Evolutionary conservation across 2,113 vertebrate species (phyloP), one percentile per base, ranked within the genome.

Genomic region (Cheilinus undulatus): DNA sequence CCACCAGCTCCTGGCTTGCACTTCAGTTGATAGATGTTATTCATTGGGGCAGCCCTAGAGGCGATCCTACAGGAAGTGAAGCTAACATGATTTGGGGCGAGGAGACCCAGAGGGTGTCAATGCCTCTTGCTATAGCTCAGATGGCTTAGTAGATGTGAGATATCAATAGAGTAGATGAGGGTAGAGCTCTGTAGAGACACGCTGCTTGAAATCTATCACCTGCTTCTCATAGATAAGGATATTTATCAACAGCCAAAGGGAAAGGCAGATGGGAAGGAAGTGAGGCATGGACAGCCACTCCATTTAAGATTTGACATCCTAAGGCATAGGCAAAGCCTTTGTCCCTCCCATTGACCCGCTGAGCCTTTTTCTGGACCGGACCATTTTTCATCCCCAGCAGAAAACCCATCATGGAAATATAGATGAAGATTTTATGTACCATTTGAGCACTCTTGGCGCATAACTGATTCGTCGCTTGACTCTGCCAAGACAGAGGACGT

Each of bases 11-110:
- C 58, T 69, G 82, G 89, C 73, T 77, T 84, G 79, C 79, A 84
- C 89, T 92, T 80, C 82, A 80, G 80, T 86, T 93, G 91, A 94
- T 92, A 91, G 91, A 93, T 92, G 89, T 88, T 93, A 86, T 91
- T 92, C 87, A 92, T 91, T 68, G 80, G 61, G 73, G 76, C 77
- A 30, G 74, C 76, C 88, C 91, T 58, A 64, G 80, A 79, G 88
- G 87, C 63, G 3, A 83, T 86, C 66, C 87, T 85, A 71, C 76
- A 88, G 89, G 89, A 90, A 88, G 84, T 86, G 56, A 69, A 72
- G 82, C 89, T 89, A 90, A 91, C 82, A 50, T 91, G 90, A 92
- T 92, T 92, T 92, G 83, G 84, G 88, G 76, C 50, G 62, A 82
- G 78, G 74, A 79, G 87, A 84, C 81, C 89, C 79, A 70, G 70